phyloP scores from a whole-genome alignment of 2,797 vertebrate species.

The Gambelia wislizenii region DNA sequence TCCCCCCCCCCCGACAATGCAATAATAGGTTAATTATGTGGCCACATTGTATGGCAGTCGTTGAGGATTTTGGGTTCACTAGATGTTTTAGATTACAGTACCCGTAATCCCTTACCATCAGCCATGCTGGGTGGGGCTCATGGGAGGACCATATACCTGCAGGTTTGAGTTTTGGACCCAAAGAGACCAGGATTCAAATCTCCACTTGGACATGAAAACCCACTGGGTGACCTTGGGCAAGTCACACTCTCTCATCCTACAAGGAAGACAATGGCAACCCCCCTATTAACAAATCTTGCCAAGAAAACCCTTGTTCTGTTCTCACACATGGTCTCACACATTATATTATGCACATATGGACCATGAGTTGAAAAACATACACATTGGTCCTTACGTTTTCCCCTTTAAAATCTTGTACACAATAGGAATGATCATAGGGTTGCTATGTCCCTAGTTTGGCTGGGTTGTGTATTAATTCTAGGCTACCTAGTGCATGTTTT shows the following conservation, averaged over 20 bases:
- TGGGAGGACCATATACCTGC: neutral
- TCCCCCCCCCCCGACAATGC: too few species aligned
- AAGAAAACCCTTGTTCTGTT: too few species aligned
- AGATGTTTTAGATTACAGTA: neutral
- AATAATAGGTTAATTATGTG: neutral
- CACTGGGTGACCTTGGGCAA: too few species aligned
- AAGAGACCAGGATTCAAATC: too few species aligned
- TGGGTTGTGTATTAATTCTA: too few species aligned
- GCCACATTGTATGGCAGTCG: neutral
- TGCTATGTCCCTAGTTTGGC: too few species aligned
- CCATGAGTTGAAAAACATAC: neutral
- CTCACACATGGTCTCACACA: neutral
- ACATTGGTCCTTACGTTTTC: neutral
- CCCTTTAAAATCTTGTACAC: neutral
- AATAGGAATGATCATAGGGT: neutral
- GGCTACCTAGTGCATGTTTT: too few species aligned
- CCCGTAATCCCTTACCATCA: neutral
- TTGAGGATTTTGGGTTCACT: neutral
- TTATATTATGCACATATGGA: neutral
- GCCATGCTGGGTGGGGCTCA: neutral
- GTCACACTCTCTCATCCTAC: too few species aligned
- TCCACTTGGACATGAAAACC: too few species aligned
- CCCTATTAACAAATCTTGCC: too few species aligned
- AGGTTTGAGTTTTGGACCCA: too few species aligned
- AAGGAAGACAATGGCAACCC: too few species aligned